A percentile compares a stretch with the other conserved stretches of the same genome.
phyloP scores from a whole-genome alignment of 2,113 vertebrate genomes.

The Brachyistius frenatus region DNA sequence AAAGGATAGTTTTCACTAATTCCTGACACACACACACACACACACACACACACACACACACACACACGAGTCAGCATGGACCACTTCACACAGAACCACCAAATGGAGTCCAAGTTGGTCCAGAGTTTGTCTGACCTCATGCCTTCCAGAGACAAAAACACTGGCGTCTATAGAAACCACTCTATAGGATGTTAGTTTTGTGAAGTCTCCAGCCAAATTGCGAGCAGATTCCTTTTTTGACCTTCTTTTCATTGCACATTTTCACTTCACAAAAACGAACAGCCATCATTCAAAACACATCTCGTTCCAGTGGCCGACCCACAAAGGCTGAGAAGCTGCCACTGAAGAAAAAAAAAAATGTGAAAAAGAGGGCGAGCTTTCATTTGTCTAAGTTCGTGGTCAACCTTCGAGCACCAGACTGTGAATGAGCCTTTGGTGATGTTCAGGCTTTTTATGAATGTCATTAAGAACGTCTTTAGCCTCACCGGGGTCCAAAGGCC shows the following conservation, averaged over 20 bases:
- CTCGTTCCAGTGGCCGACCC: conserved; percentile 64
- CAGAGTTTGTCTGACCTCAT: conserved; percentile 70
- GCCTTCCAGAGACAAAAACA: conserved; percentile 72
- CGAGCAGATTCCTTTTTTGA: conserved; percentile 67
- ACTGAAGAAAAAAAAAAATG: conserved; percentile 36
- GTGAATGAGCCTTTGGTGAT: conserved; percentile 75
- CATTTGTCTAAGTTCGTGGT: conserved; percentile 60
- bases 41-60: conserved; percentile 16
- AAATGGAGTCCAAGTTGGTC: conserved; percentile 50
- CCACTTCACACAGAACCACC: conserved; percentile 61
- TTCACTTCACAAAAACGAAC: conserved; percentile 61
- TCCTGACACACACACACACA: background rate
- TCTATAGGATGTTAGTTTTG: conserved; percentile 73
- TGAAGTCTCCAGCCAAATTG: conserved; percentile 62
- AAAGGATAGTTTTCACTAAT: no score
- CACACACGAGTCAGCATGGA: conserved; percentile 59
- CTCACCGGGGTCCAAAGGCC: conserved; percentile 55
- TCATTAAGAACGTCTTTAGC: conserved; percentile 67
- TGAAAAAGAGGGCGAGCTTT: conserved; percentile 48
- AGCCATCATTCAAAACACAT: conserved; percentile 69
- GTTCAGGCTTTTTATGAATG: conserved; percentile 60
- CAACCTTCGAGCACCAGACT: conserved; percentile 66
- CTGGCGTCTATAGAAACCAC: conserved; percentile 66
- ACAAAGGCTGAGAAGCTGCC: conserved; percentile 64
- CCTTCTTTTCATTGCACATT: conserved; percentile 63